Evolutionary conservation across 2,113 vertebrate species (phyloP).

Genomic region (Tamias sibiricus): DNA sequence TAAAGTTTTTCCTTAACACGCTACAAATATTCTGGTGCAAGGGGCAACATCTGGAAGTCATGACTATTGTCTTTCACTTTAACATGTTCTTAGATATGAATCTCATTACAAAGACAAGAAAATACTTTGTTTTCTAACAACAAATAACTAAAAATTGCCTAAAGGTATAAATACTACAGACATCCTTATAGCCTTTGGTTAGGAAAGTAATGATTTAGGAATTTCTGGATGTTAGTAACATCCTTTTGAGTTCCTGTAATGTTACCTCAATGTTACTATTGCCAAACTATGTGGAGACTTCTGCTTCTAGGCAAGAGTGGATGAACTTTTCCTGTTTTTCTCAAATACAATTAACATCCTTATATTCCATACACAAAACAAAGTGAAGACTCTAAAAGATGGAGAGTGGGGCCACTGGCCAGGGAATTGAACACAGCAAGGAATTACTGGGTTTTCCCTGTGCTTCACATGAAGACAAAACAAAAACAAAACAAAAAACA

Average conservation of each 20-base stretch:
- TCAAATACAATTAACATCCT: neutral
- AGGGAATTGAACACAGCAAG: neutral
- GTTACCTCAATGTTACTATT: neutral
- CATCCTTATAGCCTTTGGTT: neutral
- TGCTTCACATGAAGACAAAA: neutral
- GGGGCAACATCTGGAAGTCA: neutral
- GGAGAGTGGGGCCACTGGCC: rapidly evolving
- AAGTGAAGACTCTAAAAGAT: neutral
- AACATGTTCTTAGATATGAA: neutral
- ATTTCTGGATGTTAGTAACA: neutral
- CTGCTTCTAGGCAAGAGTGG: neutral
- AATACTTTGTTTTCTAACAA: neutral
- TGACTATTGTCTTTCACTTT: neutral
- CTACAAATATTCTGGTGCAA: neutral
- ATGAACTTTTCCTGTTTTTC: neutral
- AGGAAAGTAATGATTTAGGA: neutral
- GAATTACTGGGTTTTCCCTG: neutral
- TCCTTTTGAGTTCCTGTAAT: neutral
- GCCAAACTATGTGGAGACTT: neutral
- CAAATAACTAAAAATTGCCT: neutral
- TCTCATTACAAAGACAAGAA: neutral
- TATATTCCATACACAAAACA: neutral
- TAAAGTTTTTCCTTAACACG: neutral
- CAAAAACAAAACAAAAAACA: no score
- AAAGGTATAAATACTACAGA: neutral